Evolutionary conservation across 2,113 vertebrate species (phyloP).

Genomic region (Nettapus auritus): DNA sequence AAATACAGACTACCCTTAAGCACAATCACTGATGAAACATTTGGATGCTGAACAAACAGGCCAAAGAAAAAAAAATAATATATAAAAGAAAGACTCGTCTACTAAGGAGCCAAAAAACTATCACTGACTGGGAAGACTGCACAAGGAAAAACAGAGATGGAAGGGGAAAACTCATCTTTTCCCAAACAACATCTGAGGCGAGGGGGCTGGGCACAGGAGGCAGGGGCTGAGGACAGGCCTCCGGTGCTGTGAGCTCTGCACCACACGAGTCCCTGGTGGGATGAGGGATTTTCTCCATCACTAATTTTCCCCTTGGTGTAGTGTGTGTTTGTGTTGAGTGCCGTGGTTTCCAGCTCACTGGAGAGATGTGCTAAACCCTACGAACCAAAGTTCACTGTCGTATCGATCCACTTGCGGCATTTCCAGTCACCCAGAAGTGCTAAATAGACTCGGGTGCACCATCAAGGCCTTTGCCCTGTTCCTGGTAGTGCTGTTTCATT

Average conservation of each 20-base stretch:
- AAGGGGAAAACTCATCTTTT: not conserved
- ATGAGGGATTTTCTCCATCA: not conserved
- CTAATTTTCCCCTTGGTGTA: not conserved
- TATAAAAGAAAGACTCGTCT: not conserved
- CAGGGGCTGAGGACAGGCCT: rapidly evolving
- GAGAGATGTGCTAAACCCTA: not conserved
- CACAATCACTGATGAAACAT: not conserved
- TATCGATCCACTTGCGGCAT: not conserved
- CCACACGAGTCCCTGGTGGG: not conserved
- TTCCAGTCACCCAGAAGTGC: not conserved
- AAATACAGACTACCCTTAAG: not conserved
- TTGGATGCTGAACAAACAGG: not conserved
- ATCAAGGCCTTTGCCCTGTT: not conserved
- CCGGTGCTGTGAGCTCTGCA: rapidly evolving
- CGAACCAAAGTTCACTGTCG: not conserved
- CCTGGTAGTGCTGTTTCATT: not conserved
- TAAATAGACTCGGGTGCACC: not conserved
- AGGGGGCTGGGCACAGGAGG: not conserved
- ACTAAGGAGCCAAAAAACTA: not conserved
- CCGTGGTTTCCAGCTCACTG: rapidly evolving
- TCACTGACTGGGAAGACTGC: not conserved
- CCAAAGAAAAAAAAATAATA: constrained; percentile 9
- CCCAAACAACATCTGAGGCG: not conserved
- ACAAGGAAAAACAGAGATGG: not conserved
- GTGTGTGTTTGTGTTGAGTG: not conserved